These are phyloP conservation scores for Apis mellifera DNA, from an alignment of 1,140 invertebrate genomes.

Conservation along the genomic window DNA sequence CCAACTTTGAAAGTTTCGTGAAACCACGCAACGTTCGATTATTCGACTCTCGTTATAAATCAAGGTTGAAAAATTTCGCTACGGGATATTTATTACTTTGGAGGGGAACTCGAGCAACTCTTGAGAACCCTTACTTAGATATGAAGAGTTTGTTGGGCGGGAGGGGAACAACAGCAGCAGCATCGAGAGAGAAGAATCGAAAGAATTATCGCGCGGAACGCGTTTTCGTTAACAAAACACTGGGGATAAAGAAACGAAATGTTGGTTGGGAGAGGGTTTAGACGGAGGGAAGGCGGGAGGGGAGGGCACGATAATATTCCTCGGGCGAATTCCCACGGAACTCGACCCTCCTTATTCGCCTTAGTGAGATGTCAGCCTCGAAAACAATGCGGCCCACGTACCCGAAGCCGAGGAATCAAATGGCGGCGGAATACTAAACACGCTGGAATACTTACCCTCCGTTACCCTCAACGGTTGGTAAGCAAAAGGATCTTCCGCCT, in stretches of 20 bases:
- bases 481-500: conserved; percentile 9
- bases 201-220: conserved; percentile 15
- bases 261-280: not conserved
- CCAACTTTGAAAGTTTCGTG: too few relatives aligned
- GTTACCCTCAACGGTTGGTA: not conserved
- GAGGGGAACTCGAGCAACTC: too few relatives aligned
- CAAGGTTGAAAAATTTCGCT: too few relatives aligned
- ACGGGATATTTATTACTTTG: too few relatives aligned
- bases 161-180: not conserved
- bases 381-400: conserved; percentile 68
- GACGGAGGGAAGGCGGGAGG: not conserved
- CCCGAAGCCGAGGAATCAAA: conserved; percentile 66
- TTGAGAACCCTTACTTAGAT: not conserved
- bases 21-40: too few relatives aligned
- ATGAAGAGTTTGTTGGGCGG: not conserved
- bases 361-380: conserved; percentile 66
- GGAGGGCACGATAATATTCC: conserved; percentile 61
- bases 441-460: conserved; percentile 54
- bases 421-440: conserved; percentile 66
- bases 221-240: conserved; percentile 11
- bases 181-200: not conserved
- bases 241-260: conserved; percentile 13
- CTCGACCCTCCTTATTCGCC: conserved; percentile 56
- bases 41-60: too few relatives aligned
- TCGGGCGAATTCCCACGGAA: conserved; percentile 62